These are phyloP conservation scores for Chrysotoxum bicinctum DNA, from an alignment of 2,888 invertebrate genomes.

Conservation along the genomic window DNA sequence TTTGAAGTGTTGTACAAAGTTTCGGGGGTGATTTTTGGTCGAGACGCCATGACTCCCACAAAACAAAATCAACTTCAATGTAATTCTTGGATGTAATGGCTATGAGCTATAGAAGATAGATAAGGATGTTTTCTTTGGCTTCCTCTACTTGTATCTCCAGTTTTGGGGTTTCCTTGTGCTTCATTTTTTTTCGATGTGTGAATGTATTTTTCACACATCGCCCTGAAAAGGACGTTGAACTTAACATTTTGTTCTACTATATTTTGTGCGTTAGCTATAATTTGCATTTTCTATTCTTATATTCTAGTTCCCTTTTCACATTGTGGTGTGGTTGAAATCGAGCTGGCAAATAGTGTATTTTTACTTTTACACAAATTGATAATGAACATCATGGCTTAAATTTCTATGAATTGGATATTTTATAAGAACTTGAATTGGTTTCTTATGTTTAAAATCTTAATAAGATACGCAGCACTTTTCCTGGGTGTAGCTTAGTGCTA, in stretches of 20 bases:
- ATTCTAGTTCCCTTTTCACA: too few relatives aligned
- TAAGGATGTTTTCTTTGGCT: slow-evolving; percentile 63
- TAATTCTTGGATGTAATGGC: slow-evolving; percentile 41
- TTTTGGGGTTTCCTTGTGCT: slow-evolving; percentile 1
- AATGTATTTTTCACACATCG: slow-evolving; percentile 19
- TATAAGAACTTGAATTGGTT: too few relatives aligned
- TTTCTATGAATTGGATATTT: too few relatives aligned
- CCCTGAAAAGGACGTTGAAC: slow-evolving; percentile 11
- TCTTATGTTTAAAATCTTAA: too few relatives aligned
- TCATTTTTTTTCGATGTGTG: slow-evolving; percentile 23
- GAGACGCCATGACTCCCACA: slow-evolving; percentile 61
- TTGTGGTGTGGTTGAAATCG: too few relatives aligned
- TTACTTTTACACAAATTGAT: too few relatives aligned
- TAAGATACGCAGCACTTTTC: too few relatives aligned
- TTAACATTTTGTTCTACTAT: not conserved
- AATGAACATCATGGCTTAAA: too few relatives aligned
- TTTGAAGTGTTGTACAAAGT: slow-evolving; percentile 38
- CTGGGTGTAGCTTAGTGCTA: too few relatives aligned
- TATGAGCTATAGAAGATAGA: slow-evolving; percentile 24
- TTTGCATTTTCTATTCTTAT: not conserved
- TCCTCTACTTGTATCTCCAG: not conserved
- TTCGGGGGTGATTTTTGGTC: slow-evolving; percentile 27
- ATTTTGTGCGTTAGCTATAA: not conserved
- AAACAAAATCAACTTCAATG: slow-evolving; percentile 33
- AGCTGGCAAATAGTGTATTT: too few relatives aligned